phyloP scores from a whole-genome alignment of 23 tunicate species.

The Phallusia fumigata region DNA sequence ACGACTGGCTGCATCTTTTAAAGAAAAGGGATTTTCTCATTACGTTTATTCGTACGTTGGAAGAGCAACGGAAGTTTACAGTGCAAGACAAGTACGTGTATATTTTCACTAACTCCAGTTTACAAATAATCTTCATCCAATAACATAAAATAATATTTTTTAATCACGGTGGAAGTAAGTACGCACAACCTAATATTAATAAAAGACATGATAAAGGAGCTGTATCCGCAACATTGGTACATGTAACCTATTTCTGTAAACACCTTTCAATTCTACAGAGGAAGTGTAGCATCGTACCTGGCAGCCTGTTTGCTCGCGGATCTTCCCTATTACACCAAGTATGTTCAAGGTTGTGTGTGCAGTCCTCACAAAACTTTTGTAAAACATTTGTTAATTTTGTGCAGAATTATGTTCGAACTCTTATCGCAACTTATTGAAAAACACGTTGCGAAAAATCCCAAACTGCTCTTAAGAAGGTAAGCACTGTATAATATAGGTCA shows the following conservation, averaged over 20 bases:
- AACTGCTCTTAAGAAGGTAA: slow-evolving; percentile 84
- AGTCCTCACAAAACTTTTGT: neutral
- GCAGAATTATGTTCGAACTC: slow-evolving; percentile 84
- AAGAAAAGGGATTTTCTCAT: slow-evolving; percentile 71
- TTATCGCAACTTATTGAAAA: slow-evolving; percentile 60
- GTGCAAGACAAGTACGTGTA: slow-evolving; percentile 80
- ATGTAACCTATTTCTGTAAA: too few species aligned
- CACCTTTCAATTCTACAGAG: slow-evolving; percentile 31
- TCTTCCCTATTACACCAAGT: slow-evolving; percentile 81
- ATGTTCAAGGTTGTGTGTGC: slow-evolving; percentile 3
- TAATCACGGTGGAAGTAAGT: too few species aligned
- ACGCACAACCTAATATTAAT: too few species aligned
- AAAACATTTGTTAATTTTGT: neutral
- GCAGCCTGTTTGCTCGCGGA: slow-evolving; percentile 66
- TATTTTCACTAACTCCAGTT: neutral
- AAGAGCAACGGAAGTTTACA: slow-evolving; percentile 79
- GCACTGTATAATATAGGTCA: neutral
- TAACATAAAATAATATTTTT: too few species aligned
- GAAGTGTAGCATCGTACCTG: slow-evolving; percentile 78
- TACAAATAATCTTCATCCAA: too few species aligned
- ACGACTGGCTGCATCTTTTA: slow-evolving; percentile 44
- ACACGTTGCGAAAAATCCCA: slow-evolving; percentile 81
- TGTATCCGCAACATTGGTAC: too few species aligned
- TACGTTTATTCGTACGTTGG: slow-evolving; percentile 58
- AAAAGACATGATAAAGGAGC: too few species aligned